These are phyloP conservation scores for Drymonia ruficornis DNA, from an alignment of 2,888 invertebrate genomes.

Conservation along the genomic window DNA sequence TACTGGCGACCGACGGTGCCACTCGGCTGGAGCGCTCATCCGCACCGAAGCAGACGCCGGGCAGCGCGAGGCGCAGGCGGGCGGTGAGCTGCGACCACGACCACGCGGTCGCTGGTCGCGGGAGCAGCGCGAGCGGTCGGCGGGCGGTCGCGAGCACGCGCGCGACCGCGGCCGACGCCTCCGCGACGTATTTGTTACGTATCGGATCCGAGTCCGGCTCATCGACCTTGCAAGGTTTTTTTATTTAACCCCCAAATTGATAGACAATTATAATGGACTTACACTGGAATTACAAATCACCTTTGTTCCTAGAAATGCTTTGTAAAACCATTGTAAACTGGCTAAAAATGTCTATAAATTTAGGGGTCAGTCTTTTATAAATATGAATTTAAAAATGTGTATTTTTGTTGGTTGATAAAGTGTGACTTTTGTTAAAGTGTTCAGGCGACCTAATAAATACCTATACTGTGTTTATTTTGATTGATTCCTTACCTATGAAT, in stretches of 20 bases:
- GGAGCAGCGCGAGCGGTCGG: slow-evolving; percentile 41
- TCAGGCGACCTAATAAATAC: not conserved
- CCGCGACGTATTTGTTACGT: slow-evolving; percentile 65
- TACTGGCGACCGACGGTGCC: slow-evolving; percentile 65
- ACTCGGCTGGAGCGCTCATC: slow-evolving; percentile 57
- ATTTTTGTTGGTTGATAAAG: not conserved
- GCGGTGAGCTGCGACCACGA: slow-evolving; percentile 51
- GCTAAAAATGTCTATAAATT: too few species aligned
- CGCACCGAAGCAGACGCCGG: slow-evolving; percentile 62
- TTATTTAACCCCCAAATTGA: too few species aligned
- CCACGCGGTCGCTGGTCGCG: slow-evolving; percentile 44
- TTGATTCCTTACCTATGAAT: too few species aligned
- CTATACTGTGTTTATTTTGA: too few species aligned
- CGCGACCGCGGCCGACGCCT: slow-evolving; percentile 55
- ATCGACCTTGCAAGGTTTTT: slow-evolving; percentile 46
- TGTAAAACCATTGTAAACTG: too few species aligned
- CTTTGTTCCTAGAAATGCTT: too few species aligned
- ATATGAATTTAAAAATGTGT: not conserved
- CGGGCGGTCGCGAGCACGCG: slow-evolving; percentile 51
- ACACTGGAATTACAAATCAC: too few species aligned
- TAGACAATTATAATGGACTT: too few species aligned
- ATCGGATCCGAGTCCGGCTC: slow-evolving; percentile 61
- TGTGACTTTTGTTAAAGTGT: not conserved
- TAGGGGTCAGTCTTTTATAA: too few species aligned
- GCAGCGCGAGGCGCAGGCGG: slow-evolving; percentile 55